phyloP scores from a whole-genome alignment of 2,797 vertebrate genomes.

The Eremophila alpestris region DNA sequence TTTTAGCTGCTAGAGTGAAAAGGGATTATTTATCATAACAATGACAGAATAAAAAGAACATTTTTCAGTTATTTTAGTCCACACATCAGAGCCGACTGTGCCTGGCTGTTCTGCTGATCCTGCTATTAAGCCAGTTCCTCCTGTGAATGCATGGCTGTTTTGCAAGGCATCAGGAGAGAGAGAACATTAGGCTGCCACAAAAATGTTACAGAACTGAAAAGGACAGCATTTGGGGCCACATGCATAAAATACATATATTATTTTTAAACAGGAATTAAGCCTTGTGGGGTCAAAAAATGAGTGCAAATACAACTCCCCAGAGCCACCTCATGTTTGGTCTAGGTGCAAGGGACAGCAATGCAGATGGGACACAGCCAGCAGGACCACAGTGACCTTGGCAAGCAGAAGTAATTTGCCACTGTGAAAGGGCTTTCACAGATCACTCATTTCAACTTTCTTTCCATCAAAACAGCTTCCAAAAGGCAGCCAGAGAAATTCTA shows the following conservation, averaged over 20 bases:
- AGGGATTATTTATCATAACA: slow-evolving; percentile 50
- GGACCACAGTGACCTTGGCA: slow-evolving; percentile 18
- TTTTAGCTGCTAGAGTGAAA: slow-evolving; percentile 43
- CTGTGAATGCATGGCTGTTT: not conserved
- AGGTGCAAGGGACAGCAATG: not conserved
- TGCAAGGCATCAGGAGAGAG: slow-evolving; percentile 4
- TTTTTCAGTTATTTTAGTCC: slow-evolving; percentile 36
- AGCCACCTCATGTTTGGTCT: not conserved
- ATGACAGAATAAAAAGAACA: slow-evolving; percentile 24
- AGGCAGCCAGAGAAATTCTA: not conserved
- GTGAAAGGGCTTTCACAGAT: not conserved
- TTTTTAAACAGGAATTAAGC: not conserved
- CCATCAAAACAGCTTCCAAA: not conserved
- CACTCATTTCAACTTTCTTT: not conserved
- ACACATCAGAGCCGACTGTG: slow-evolving; percentile 9
- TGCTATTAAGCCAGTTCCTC: slow-evolving; percentile 41
- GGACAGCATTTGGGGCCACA: not conserved
- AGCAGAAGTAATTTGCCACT: not conserved
- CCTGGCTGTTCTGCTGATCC: slow-evolving; percentile 45
- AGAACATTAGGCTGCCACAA: slow-evolving; percentile 8
- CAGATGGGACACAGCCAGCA: not conserved
- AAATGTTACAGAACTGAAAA: not conserved
- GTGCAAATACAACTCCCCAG: not conserved
- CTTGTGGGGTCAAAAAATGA: not conserved
- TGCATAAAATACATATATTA: not conserved